phyloP scores from a whole-genome alignment of 2,797 vertebrate species.

The Atherinosoma microstoma region DNA sequence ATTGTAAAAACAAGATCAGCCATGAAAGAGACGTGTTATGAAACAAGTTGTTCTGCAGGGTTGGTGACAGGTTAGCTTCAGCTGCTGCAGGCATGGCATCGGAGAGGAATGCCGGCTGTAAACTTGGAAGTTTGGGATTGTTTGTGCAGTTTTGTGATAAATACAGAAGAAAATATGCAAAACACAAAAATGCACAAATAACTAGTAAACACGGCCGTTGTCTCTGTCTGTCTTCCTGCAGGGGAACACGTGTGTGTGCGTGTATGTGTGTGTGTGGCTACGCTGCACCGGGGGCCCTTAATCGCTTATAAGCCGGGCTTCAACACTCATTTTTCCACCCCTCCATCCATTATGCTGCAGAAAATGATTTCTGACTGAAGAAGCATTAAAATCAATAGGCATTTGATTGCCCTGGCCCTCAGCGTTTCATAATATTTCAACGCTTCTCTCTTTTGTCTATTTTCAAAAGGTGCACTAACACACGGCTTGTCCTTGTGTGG shows the following conservation, averaged over 20 bases:
- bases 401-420: constrained; percentile 69
- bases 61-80: not conserved
- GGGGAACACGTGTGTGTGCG: constrained; percentile 11
- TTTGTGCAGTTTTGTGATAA: not conserved
- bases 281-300: constrained; percentile 50
- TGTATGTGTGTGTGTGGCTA: constrained; percentile 18
- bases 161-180: not conserved
- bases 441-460: constrained; percentile 60
- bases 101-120: not conserved
- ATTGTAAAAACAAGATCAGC: not conserved
- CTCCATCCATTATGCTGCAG: constrained; percentile 70
- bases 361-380: constrained; percentile 78
- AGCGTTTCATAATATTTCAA: constrained; percentile 65
- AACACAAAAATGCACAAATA: not conserved
- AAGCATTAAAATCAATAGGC: constrained; percentile 79
- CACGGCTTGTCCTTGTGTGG: constrained; percentile 62
- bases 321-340: constrained; percentile 61
- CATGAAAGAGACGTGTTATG: not conserved
- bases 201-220: constrained; percentile 1
- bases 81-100: not conserved
- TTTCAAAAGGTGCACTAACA: constrained; percentile 68
- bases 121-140: not conserved
- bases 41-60: not conserved
- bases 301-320: constrained; percentile 68
- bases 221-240: constrained; percentile 15